Evolutionary conservation across 2,113 vertebrate genomes (phyloP).

Genomic region (Catagonus wagneri): DNA sequence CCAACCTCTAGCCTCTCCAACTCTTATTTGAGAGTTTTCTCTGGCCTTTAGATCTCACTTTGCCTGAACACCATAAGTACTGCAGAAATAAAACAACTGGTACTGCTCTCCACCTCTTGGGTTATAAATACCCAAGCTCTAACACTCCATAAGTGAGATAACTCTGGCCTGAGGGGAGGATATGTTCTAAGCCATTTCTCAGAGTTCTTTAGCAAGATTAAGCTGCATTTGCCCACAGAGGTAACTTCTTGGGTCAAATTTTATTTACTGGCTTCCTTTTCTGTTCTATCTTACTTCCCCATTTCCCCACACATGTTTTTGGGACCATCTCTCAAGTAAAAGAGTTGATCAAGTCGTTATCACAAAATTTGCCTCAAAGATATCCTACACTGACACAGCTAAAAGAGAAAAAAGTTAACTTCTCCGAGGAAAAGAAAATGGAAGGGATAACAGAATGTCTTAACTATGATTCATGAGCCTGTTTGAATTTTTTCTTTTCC

Average conservation of each 20-base stretch:
- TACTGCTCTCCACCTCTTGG: background rate
- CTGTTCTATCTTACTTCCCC: background rate
- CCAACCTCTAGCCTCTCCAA: background rate
- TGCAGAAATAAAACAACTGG: background rate
- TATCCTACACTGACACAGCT: background rate
- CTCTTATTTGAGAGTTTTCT: background rate
- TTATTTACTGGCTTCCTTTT: background rate
- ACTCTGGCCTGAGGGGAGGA: background rate
- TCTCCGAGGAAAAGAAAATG: background rate
- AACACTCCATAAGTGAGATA: background rate
- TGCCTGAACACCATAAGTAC: background rate
- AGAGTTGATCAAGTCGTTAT: background rate
- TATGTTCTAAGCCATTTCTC: background rate
- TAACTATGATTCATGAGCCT: background rate
- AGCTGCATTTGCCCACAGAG: background rate
- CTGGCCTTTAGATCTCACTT: background rate
- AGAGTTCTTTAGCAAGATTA: background rate
- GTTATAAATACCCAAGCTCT: background rate
- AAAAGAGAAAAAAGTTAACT: background rate
- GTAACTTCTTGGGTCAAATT: background rate
- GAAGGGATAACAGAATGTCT: background rate
- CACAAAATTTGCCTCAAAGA: background rate
- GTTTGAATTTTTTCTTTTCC: background rate
- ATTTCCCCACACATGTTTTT: background rate
- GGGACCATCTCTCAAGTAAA: background rate